Conservation (phyloP, 64 coral and sea anemone species). For the Platygyra sinensis region DNA sequence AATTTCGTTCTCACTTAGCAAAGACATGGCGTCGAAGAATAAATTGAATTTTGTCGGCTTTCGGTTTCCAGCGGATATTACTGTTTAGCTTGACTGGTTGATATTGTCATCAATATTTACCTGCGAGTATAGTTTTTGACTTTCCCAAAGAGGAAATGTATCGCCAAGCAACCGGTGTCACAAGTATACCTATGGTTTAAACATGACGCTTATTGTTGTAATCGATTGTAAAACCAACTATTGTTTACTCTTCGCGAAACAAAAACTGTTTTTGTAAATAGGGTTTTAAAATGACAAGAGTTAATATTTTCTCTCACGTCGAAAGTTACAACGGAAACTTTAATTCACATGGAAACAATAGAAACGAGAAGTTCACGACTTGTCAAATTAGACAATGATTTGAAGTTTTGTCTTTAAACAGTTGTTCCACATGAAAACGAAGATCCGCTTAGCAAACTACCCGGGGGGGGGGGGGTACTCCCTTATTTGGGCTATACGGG, state of each 20-base stretch:
- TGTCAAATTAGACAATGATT: neutral
- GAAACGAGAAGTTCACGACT: neutral
- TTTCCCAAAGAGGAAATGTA: conserved; percentile 12
- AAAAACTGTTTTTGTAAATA: conserved; percentile 17
- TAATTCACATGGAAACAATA: neutral
- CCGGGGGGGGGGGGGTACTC: too few relatives aligned
- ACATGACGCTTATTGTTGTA: neutral
- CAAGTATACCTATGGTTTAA: neutral
- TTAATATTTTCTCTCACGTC: neutral
- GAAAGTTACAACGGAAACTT: neutral
- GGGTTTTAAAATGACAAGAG: neutral
- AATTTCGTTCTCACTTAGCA: neutral
- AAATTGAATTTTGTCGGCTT: conserved; percentile 24
- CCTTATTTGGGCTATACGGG: too few relatives aligned
- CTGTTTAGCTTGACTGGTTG: neutral
- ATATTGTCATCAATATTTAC: conserved; percentile 46
- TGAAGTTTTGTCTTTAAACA: neutral
- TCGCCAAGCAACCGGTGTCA: conserved; percentile 26
- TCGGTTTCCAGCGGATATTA: conserved; percentile 21
- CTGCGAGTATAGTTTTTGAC: neutral
- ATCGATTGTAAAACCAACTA: neutral
- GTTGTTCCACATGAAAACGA: too few relatives aligned
- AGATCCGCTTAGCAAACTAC: too few relatives aligned
- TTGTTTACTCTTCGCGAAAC: conserved; percentile 14
- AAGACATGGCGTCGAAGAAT: neutral